Evolutionary conservation across 2,888 invertebrate genomes (phyloP), one percentile per base, ranked within the genome.

Genomic region (Epirrita christyi): DNA sequence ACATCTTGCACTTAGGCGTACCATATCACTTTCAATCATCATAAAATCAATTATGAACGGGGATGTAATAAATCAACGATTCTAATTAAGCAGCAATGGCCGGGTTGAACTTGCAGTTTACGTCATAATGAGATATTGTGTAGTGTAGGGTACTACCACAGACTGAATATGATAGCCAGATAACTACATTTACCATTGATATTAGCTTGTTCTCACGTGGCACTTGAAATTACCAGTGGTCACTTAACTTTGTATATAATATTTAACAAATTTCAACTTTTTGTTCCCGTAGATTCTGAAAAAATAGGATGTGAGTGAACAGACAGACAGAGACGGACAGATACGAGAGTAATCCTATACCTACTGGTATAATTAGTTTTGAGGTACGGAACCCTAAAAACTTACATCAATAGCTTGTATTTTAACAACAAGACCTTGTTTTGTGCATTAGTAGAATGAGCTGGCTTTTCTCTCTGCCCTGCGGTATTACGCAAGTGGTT

Each of bases 401-500:
- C 21, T 2, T 21, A 21, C 21, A 3, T 4, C 4, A 21, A 21
- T 3, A 21, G 21, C 21, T 21, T 21, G 21, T 21, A 21, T 21
- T 21, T 21, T 21, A 4, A 21, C 21, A 21, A 21, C 29, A 36
- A 0, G 11, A 36, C n/a, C 6, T n/a, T n/a, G 2, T 36, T 8
- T 5, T 41, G 41, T 32, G 1, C 27, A 1, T 6, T 13, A 40
- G 5, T 42, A 42, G 21, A 73, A 67, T 73, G 72, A 69, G 28
- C 21, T 34, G 48, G 64, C 64, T 62, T 42, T 51, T 38, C 21
- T 38, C 7, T 38, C 44, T 49, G 27, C 21, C 54, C 59, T 48
- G 47, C 72, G 73, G 73, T 75, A 82, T 79, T 75, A 76, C 79
- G 75, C 72, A 77, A 73, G 77, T 78, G 76, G 77, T 76, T 80